These are phyloP conservation scores for Ceyx melanurus DNA, from an alignment of 2,113 vertebrate genomes.

Conservation along the genomic window DNA sequence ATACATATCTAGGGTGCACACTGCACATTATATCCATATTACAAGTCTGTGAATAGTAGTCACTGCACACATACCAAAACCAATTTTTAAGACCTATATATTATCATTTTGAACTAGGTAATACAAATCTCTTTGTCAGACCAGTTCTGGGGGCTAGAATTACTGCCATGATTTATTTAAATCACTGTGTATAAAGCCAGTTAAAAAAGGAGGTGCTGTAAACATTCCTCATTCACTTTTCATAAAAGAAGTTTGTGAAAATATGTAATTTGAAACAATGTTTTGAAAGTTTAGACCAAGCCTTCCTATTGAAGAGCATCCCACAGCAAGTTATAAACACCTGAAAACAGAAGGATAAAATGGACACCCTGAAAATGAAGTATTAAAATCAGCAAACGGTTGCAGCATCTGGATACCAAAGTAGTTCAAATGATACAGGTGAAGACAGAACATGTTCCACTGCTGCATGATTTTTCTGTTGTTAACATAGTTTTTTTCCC, in stretches of 20 bases:
- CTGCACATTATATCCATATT: neutral
- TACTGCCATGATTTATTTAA: neutral
- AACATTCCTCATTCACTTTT: neutral
- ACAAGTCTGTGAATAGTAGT: constrained; percentile 24
- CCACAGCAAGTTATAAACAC: neutral
- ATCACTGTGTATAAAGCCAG: neutral
- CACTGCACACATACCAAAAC: constrained; percentile 1
- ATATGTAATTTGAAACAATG: neutral
- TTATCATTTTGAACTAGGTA: neutral
- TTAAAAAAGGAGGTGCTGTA: neutral
- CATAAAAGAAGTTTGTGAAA: neutral
- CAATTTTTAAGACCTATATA: neutral
- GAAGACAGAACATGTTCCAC: neutral
- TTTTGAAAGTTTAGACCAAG: neutral
- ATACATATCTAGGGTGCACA: neutral
- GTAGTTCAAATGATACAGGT: neutral
- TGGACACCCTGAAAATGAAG: neutral
- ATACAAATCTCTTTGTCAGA: neutral
- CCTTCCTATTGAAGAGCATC: neutral
- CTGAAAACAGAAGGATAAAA: neutral
- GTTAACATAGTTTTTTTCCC: neutral
- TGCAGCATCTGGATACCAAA: neutral
- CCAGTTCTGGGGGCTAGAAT: neutral
- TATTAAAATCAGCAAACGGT: neutral
- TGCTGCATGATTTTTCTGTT: neutral